Evolutionary conservation across 2,113 vertebrate genomes (phyloP), one percentile per base, ranked within the genome.

Genomic region (Scortum barcoo): DNA sequence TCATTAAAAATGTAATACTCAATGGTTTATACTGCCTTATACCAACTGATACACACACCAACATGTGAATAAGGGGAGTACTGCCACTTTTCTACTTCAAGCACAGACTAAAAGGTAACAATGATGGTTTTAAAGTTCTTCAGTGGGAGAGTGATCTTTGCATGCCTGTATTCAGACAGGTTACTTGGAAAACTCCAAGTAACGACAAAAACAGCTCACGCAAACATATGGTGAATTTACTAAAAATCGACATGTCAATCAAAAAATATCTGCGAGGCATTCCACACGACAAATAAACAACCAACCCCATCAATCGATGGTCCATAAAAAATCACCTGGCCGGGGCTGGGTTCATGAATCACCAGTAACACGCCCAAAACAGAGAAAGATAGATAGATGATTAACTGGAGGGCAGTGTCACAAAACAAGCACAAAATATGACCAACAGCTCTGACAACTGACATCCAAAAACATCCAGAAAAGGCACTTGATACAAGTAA

Each of bases 191-290:
- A 50, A 58, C n/a, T 24, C 5, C 22, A 76, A 33, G 3, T 17
- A 26, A 50, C 10, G 10, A 57, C 50, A 68, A 24, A 40, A 28
- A 14, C 12, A 16, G 30, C 20, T n/a, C 16, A 19, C 14, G 30
- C 24, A 42, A 26, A 58, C 46, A 38, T 22, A n/a, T 36, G 26
- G 22, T 46, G 12, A 48, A 65, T 73, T 5, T 66, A 66, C 48
- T 58, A 28, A 66, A 38, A 17, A 50, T 36, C 42, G 51, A 61
- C 46, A 71, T 13, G 42, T 40, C 22, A 50, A 20, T 63, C 19
- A 63, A 36, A 16, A 28, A 17, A 65, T 22, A 63, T 80, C 72
- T 66, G 13, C 57, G n/a, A 56, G 24, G 48, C 26, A 28, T 50
- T 58, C 16, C 53, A 51, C 53, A 51, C 66, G 7, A 36, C 38